Conservation (phyloP, 35 echinoderm and acorn worm species). For the Diadema setosum region DNA sequence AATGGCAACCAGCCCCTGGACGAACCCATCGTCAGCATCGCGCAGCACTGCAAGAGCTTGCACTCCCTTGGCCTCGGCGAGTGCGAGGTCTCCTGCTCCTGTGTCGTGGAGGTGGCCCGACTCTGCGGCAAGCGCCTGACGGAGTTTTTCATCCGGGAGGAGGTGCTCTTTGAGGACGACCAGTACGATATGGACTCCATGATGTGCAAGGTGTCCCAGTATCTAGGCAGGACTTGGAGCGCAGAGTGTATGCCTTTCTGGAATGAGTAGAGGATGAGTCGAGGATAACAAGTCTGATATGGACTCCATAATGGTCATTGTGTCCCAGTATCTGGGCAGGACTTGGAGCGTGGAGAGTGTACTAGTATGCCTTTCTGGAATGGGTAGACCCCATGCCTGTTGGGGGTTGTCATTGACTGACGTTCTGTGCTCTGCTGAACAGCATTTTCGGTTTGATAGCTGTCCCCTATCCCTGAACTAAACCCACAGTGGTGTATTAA, state of each 20-base stretch:
- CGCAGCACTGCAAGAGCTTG: conserved; percentile 45
- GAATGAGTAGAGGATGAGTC: conserved; percentile 9
- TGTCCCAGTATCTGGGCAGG: conserved; percentile 58
- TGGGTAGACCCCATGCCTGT: too few relatives aligned
- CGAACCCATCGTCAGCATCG: conserved; percentile 57
- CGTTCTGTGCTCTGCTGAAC: too few relatives aligned
- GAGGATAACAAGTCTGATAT: conserved; percentile 40
- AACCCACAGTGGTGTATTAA: too few relatives aligned
- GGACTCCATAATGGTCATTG: conserved; percentile 13
- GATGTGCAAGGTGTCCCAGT: conserved; percentile 21
- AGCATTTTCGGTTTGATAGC: too few relatives aligned
- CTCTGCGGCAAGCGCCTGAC: conserved; percentile 57
- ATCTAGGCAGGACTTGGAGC: conserved; percentile 60
- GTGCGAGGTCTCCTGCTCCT: conserved; percentile 66
- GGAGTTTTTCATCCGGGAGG: conserved; percentile 63
- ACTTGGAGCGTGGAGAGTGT: not conserved
- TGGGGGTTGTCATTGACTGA: too few relatives aligned
- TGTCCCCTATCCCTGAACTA: too few relatives aligned
- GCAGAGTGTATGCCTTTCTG: conserved; percentile 70
- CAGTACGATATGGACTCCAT: conserved; percentile 46
- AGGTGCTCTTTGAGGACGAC: conserved; percentile 65
- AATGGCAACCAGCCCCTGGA: conserved; percentile 63
- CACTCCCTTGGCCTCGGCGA: conserved; percentile 73
- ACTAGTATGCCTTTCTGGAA: not conserved
- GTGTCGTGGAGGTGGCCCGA: conserved; percentile 42